Conservation (phyloP, 2,113 vertebrate species). For the Tragelaphus strepsiceros region DNA sequence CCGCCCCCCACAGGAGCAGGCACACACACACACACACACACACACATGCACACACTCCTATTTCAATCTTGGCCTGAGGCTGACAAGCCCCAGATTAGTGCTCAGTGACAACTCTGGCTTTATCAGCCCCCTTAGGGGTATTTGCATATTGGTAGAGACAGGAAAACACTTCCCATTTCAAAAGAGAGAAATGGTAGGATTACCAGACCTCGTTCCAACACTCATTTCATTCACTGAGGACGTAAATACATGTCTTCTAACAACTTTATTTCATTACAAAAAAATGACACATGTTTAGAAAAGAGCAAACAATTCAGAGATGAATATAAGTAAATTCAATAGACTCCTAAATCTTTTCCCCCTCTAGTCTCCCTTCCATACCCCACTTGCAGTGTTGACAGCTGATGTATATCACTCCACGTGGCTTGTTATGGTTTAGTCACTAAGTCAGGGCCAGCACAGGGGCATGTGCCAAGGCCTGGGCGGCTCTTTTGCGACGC, state of each 20-base stretch:
- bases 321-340: background rate
- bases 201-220: background rate
- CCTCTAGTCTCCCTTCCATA: rapidly evolving
- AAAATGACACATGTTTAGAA: background rate
- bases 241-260: background rate
- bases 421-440: rapidly evolving
- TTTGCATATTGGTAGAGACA: background rate
- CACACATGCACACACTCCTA: background rate
- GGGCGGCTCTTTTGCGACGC: rapidly evolving
- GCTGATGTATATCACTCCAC: rapidly evolving
- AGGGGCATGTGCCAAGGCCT: background rate
- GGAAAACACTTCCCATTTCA: background rate
- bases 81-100: background rate
- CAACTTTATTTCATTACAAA: background rate
- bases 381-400: rapidly evolving
- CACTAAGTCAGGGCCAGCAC: background rate
- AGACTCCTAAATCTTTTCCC: background rate
- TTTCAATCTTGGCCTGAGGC: background rate
- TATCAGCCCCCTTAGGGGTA: background rate
- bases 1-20: background rate
- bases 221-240: background rate
- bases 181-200: background rate
- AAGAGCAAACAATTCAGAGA: background rate
- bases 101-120: background rate
- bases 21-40: background rate